Conservation (phyloP, 2,888 invertebrate genomes). For the Petrolisthes cinctipes region DNA sequence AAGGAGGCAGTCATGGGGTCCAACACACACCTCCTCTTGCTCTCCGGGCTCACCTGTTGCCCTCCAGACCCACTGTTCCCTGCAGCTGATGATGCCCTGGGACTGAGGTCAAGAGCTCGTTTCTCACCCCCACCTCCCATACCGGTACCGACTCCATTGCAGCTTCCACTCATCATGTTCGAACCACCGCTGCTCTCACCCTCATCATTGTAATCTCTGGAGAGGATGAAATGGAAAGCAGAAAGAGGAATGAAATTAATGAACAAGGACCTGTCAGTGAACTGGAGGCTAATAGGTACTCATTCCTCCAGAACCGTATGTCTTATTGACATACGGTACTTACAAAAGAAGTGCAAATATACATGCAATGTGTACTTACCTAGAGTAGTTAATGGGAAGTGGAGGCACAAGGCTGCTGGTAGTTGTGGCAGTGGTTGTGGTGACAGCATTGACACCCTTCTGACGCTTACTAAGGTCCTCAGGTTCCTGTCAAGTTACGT, state of each 20-base stretch:
- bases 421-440: not conserved
- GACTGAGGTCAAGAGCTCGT: constrained; percentile 58
- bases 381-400: constrained; percentile 43
- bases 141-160: not conserved
- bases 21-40: constrained; percentile 56
- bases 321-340: not conserved
- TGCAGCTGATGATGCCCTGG: not conserved
- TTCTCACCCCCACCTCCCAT: constrained; percentile 59
- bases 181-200: not conserved
- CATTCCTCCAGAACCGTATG: too few relatives aligned
- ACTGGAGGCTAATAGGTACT: too few relatives aligned
- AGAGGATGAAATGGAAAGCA: not conserved
- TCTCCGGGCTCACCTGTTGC: constrained; percentile 47
- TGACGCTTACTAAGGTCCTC: constrained; percentile 50
- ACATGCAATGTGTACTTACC: constrained; percentile 12
- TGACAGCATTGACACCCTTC: constrained; percentile 22
- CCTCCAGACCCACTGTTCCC: constrained; percentile 12
- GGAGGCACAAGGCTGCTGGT: constrained; percentile 1
- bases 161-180: not conserved
- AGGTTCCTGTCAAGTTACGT: constrained; percentile 29
- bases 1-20: constrained; percentile 61
- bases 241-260: not conserved
- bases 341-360: not conserved
- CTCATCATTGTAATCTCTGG: constrained; percentile 39
- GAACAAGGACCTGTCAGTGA: not conserved